Percentiles rank a stretch among this genome's conserved stretches.
Evolutionary conservation across 2,797 vertebrate genomes (phyloP).

Genomic region (Pangasius sanitwongsei): DNA sequence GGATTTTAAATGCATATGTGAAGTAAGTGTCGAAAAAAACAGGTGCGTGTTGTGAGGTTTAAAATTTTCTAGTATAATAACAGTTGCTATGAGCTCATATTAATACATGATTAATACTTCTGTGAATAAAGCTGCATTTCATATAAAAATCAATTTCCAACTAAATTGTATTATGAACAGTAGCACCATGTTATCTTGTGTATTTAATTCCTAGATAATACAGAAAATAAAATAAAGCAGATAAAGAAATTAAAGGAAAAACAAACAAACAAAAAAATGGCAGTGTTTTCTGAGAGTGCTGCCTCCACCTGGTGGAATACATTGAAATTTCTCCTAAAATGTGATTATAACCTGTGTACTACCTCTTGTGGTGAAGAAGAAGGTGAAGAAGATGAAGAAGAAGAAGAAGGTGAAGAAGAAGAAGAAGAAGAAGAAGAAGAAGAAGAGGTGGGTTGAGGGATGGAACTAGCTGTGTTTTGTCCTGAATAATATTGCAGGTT

Average conservation of each 20-base stretch:
- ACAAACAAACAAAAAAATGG: not conserved
- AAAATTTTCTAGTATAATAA: not conserved
- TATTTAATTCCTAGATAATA: not conserved
- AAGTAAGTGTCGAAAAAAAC: not conserved
- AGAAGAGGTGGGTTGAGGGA: too few relatives aligned
- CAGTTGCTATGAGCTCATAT: not conserved
- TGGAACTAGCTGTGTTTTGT: too few relatives aligned
- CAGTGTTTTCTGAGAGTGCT: slow-evolving; percentile 4
- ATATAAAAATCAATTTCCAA: not conserved
- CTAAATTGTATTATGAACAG: not conserved
- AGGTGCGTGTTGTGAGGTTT: not conserved
- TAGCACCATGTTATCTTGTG: not conserved
- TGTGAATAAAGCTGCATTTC: not conserved
- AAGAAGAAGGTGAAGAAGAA: too few relatives aligned
- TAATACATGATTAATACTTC: not conserved
- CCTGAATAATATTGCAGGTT: too few relatives aligned
- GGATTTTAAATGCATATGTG: not conserved
- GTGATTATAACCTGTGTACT: not conserved
- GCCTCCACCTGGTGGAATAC: slow-evolving; percentile 25
- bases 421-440: too few relatives aligned
- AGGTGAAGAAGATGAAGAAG: too few relatives aligned
- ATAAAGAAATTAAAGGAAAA: not conserved
- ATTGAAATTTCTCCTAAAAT: not conserved
- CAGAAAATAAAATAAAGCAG: not conserved
- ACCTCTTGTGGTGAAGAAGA: too few relatives aligned